Conservation (phyloP, 2,888 invertebrate species). For the Germaria angustata region DNA sequence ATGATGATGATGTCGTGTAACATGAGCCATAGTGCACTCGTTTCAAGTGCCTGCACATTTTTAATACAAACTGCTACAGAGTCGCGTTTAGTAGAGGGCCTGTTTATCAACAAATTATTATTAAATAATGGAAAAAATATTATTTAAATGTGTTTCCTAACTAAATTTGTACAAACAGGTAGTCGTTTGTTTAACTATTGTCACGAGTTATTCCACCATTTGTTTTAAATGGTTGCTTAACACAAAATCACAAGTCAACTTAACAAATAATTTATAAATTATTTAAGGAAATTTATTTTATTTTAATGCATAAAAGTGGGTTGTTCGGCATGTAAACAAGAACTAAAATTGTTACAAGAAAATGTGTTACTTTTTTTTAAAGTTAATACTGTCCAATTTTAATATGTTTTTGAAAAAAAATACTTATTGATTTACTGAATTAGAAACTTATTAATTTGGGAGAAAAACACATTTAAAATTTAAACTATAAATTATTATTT, state of each 20-base stretch:
- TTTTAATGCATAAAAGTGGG: constrained; percentile 24
- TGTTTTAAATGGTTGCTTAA: constrained; percentile 11
- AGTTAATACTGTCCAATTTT: too few species aligned
- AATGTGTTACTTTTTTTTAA: too few species aligned
- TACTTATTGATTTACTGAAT: too few species aligned
- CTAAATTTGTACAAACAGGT: constrained; percentile 63
- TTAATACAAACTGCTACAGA: background rate
- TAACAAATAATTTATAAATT: constrained; percentile 19
- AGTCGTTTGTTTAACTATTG: constrained; percentile 39
- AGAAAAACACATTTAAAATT: too few species aligned
- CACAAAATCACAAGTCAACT: background rate
- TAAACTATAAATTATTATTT: too few species aligned
- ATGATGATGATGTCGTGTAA: constrained; percentile 15
- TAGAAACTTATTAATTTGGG: too few species aligned
- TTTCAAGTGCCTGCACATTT: constrained; percentile 11
- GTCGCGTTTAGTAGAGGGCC: constrained; percentile 44
- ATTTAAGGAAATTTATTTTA: constrained; percentile 35
- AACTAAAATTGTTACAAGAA: background rate
- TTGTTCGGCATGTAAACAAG: background rate
- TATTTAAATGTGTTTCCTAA: constrained; percentile 19
- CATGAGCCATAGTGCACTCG: background rate
- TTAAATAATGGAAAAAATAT: constrained; percentile 9
- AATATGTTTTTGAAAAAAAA: too few species aligned
- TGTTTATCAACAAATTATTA: constrained; percentile 31
- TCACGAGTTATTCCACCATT: background rate